Percentiles rank a stretch among this genome's conserved stretches.
Evolutionary conservation across 2,888 invertebrate genomes (phyloP).

Genomic region (Cephus pulcher): DNA sequence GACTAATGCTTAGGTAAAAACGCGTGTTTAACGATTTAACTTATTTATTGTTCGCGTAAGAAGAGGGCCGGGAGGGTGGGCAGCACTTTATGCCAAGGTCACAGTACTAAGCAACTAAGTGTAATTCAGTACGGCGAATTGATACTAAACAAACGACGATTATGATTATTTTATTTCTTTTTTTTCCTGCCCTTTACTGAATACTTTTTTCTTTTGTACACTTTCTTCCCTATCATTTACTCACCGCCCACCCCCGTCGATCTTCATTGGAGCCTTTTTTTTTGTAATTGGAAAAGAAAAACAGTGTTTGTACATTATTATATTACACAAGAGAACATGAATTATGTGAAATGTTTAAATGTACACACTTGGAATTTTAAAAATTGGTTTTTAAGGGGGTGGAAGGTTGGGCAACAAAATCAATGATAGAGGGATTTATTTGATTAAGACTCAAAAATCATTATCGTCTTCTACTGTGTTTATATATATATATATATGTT

Average conservation of each 20-base stretch:
- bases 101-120: not conserved
- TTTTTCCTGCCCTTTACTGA: not conserved
- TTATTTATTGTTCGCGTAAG: conserved; percentile 18
- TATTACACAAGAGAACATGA: not conserved
- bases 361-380: not conserved
- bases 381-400: conserved; percentile 1
- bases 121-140: no score
- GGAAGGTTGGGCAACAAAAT: not conserved
- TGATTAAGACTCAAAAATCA: not conserved
- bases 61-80: not conserved
- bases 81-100: not conserved
- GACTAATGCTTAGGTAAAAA: conserved; percentile 9
- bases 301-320: not conserved
- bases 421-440: not conserved
- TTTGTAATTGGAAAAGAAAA: not conserved
- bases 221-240: not conserved
- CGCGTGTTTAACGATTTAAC: conserved; percentile 4
- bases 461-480: not conserved
- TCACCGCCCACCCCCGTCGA: not conserved
- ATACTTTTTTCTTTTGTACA: not conserved
- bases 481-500: not conserved
- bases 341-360: not conserved
- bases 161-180: not conserved
- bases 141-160: not conserved
- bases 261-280: not conserved